Conservation (phyloP, 2,888 invertebrate species). For the Adelognathus sp. region DNA sequence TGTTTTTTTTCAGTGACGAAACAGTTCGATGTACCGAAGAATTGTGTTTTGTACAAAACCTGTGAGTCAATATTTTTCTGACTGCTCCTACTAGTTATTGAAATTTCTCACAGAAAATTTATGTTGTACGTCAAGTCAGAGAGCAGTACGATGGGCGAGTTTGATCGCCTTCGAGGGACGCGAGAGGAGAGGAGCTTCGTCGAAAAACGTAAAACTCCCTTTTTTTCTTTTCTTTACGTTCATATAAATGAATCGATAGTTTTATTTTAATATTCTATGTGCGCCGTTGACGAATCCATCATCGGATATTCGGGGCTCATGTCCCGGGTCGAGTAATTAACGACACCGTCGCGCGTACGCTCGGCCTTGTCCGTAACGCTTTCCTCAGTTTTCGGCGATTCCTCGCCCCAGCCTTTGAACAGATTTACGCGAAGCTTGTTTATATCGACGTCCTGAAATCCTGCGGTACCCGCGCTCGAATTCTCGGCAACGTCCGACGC, state of each 20-base stretch:
- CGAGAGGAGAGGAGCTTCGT: not conserved
- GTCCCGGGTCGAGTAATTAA: slow-evolving; percentile 76
- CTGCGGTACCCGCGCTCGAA: slow-evolving; percentile 61
- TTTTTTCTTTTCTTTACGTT: no score
- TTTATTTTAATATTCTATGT: slow-evolving; percentile 73
- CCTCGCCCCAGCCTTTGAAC: slow-evolving; percentile 78
- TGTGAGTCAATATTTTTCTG: not conserved
- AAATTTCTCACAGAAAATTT: not conserved
- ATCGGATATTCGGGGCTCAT: slow-evolving; percentile 80
- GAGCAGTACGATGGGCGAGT: not conserved
- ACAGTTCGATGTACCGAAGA: not conserved
- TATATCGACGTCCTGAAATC: slow-evolving; percentile 71
- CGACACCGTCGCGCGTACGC: slow-evolving; percentile 72
- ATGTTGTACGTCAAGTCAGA: not conserved
- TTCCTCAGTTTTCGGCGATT: slow-evolving; percentile 74
- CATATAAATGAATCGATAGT: slow-evolving; percentile 29
- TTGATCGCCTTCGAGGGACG: slow-evolving; percentile 25
- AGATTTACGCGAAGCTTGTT: slow-evolving; percentile 77
- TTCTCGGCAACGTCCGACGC: slow-evolving; percentile 65
- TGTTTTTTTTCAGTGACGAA: not conserved
- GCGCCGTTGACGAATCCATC: slow-evolving; percentile 80
- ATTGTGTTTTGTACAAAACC: not conserved
- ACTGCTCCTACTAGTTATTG: not conserved
- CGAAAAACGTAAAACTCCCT: slow-evolving; percentile 11
- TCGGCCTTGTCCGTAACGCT: slow-evolving; percentile 70